Base-by-base conservation (phyloP, 37 sponge, comb jelly and placozoan species). In the Ianthella basta region DNA sequence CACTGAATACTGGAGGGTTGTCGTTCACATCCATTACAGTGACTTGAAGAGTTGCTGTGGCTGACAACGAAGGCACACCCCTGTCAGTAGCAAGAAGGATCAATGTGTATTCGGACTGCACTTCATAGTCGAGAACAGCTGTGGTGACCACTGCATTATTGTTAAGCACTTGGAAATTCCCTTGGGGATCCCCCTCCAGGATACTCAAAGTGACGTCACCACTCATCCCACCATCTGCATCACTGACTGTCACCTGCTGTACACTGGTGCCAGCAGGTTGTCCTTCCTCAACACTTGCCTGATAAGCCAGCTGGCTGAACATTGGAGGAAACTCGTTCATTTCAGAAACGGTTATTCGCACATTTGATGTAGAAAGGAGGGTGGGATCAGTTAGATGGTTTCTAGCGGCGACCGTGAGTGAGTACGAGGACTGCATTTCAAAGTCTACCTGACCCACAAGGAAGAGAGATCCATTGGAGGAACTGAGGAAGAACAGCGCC, bases 1-100 rank as follows among this genome's bases (percentile, higher is more conserved):
- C 34, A 29, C 66, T 84, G 66, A 94, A 94, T 1, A 27, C 59
- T 27, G 94, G 94, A 54, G 89, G 80, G 34, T 82, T 84, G 60
- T 94, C 94, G 81, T 94, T 94, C 6, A 33, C 79, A 65, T 94
- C 94, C 0, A 70, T 6, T 29, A 88, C 83, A 3, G 74, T 32
- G 3, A 93, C 79, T 6, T 19, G 21, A 24, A 93, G 86, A 20
- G 32, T 53, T 23, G 88, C 55, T 32, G 84, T 60, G 19, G 91
- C 50, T 30, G 83, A 81, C 44, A 90, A 66, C 12, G 89, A 40
- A 18, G 95, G 95, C 18, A 53, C 67, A 13, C 92, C 95, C 0
- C 85, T 66, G 35, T 94, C 95, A 6, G 29, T 69, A 16, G 86
- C 95, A 20, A 44, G 40, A 0, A 94, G 60, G 18, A 40, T 80